Percentiles rank a stretch among this genome's conserved stretches.
Evolutionary conservation across 1,140 invertebrate species (phyloP).

Genomic region (Drosophila mauritiana): DNA sequence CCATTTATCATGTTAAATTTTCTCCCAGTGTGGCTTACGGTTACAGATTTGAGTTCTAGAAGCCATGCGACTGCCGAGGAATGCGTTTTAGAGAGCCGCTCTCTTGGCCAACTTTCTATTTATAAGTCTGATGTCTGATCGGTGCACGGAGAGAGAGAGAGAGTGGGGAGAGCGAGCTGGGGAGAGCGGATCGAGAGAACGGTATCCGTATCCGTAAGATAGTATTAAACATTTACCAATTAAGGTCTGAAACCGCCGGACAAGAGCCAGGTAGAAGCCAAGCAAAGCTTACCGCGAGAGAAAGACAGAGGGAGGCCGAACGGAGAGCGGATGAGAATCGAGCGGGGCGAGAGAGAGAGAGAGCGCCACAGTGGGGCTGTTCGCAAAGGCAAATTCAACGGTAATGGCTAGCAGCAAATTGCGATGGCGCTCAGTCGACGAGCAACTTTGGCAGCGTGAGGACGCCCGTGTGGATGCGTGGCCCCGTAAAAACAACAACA

Average conservation of each 20-base stretch:
- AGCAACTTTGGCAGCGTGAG: conserved; percentile 68
- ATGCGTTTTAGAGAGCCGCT: conserved; percentile 47
- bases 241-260: conserved; percentile 32
- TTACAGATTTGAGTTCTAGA: conserved; percentile 57
- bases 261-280: conserved; percentile 38
- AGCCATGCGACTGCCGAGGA: conserved; percentile 71
- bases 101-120: conserved; percentile 54
- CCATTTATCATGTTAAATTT: neutral
- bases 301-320: neutral
- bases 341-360: conserved; percentile 13
- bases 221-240: conserved; percentile 49
- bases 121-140: conserved; percentile 78
- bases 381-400: neutral
- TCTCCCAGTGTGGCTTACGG: conserved; percentile 29
- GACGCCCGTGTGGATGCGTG: conserved; percentile 51
- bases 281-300: conserved; percentile 36
- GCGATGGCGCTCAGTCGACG: conserved; percentile 66
- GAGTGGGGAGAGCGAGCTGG: neutral
- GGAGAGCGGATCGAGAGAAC: conserved; percentile 6
- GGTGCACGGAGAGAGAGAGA: conserved; percentile 8
- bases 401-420: conserved; percentile 25
- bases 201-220: conserved; percentile 16
- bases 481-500: conserved; percentile 26
- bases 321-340: neutral
- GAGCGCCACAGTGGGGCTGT: conserved; percentile 5